Conservation (phyloP, 2,113 vertebrate species). For the Hyaena hyaena region DNA sequence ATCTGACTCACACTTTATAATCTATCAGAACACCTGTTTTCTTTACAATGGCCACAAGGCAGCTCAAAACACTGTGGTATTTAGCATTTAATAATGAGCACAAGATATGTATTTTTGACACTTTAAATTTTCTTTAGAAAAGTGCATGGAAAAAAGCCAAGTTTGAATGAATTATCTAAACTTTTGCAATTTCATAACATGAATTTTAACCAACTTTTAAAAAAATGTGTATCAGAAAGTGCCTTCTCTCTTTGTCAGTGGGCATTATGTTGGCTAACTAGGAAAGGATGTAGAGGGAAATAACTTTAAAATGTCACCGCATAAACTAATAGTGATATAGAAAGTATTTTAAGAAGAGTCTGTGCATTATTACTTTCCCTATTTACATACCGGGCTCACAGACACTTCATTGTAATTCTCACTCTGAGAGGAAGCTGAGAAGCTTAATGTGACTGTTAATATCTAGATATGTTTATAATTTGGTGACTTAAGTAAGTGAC, state of each 20-base stretch:
- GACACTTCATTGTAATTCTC: slow-evolving; percentile 79
- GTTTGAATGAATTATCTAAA: slow-evolving; percentile 87
- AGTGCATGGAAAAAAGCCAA: slow-evolving; percentile 83
- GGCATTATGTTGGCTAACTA: slow-evolving; percentile 47
- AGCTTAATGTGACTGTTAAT: slow-evolving; percentile 83
- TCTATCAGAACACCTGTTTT: slow-evolving; percentile 94
- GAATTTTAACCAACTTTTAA: slow-evolving; percentile 82
- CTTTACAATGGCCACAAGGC: slow-evolving; percentile 93
- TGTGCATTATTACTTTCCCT: slow-evolving; percentile 76
- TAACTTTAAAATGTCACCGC: slow-evolving; percentile 65
- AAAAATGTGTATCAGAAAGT: slow-evolving; percentile 64
- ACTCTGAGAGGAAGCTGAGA: slow-evolving; percentile 71
- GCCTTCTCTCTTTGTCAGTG: slow-evolving; percentile 66
- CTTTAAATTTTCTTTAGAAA: slow-evolving; percentile 90
- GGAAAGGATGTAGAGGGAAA: slow-evolving; percentile 51
- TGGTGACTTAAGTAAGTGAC: slow-evolving; percentile 78
- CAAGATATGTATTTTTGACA: slow-evolving; percentile 92
- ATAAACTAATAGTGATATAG: slow-evolving; percentile 67
- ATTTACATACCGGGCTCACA: slow-evolving; percentile 83
- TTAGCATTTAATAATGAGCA: slow-evolving; percentile 93
- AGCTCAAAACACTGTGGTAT: slow-evolving; percentile 92
- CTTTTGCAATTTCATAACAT: slow-evolving; percentile 81
- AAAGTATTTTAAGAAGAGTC: slow-evolving; percentile 72
- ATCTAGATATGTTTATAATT: slow-evolving; percentile 81
- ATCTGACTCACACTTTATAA: slow-evolving; percentile 92